Evolutionary conservation across 2,888 invertebrate species (phyloP).

Genomic region (Plutella xylostella): DNA sequence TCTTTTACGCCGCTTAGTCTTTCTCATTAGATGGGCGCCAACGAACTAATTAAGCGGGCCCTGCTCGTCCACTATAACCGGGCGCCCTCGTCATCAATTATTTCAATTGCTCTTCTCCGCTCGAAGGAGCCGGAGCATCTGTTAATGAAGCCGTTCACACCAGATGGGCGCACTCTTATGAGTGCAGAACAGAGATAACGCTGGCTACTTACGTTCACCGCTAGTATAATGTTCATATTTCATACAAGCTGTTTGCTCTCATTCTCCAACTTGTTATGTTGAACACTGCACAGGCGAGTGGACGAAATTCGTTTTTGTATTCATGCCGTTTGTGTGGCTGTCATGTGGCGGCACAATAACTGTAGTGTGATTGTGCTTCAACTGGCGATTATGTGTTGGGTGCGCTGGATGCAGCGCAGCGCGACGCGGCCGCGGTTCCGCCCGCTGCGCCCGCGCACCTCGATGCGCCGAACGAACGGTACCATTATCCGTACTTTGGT

Average conservation of each 20-base stretch:
- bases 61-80: slow-evolving; percentile 21
- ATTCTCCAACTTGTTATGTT: too few relatives aligned
- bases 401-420: slow-evolving; percentile 16
- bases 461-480: not conserved
- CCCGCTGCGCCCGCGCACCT: slow-evolving; percentile 7
- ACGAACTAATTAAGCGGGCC: slow-evolving; percentile 29
- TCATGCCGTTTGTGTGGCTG: too few relatives aligned
- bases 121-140: not conserved
- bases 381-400: slow-evolving; percentile 5
- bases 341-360: not conserved
- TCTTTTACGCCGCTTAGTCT: not conserved
- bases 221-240: too few relatives aligned
- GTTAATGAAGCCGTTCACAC: not conserved
- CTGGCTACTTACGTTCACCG: too few relatives aligned
- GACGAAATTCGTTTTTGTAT: too few relatives aligned
- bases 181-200: too few relatives aligned
- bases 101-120: slow-evolving; percentile 37
- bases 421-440: slow-evolving; percentile 14
- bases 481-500: too few relatives aligned
- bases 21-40: slow-evolving; percentile 12
- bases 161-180: too few relatives aligned
- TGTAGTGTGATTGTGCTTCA: not conserved
- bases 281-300: too few relatives aligned
- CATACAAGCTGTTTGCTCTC: too few relatives aligned
- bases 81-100: slow-evolving; percentile 34